These are phyloP conservation scores for Troides oblongomaculatus DNA, from an alignment of 2,888 invertebrate genomes.

Conservation along the genomic window DNA sequence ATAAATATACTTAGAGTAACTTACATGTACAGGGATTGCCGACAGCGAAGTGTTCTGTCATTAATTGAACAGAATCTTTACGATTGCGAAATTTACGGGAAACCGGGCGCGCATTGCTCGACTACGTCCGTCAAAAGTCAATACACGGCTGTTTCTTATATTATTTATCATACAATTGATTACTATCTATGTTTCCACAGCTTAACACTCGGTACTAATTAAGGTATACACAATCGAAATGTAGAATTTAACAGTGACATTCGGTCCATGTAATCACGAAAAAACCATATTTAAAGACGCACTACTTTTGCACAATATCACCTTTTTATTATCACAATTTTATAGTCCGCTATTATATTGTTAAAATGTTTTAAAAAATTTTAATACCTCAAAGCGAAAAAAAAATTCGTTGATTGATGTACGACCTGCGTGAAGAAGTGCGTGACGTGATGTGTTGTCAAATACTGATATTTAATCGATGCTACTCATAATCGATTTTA, in stretches of 20 bases:
- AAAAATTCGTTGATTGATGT: constrained; percentile 31
- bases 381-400: constrained; percentile 37
- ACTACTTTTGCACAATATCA: constrained; percentile 13
- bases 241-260: constrained; percentile 21
- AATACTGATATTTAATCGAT: constrained; percentile 10
- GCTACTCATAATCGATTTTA: constrained; percentile 2
- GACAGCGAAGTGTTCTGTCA: constrained; percentile 24
- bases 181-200: constrained; percentile 11
- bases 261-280: constrained; percentile 14
- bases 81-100: constrained; percentile 11
- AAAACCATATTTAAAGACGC: constrained; percentile 20
- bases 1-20: constrained; percentile 14
- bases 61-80: constrained; percentile 13
- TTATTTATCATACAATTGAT: constrained; percentile 22
- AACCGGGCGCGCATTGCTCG: constrained; percentile 16
- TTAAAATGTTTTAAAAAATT: constrained; percentile 34
- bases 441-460: constrained; percentile 26
- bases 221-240: constrained; percentile 27
- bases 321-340: constrained; percentile 17
- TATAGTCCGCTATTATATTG: constrained; percentile 10
- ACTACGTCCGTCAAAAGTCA: constrained; percentile 23
- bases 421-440: constrained; percentile 20
- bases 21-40: constrained; percentile 16
- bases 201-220: constrained; percentile 20
- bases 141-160: constrained; percentile 15